Evolutionary conservation across 2,797 vertebrate species (phyloP), one percentile per base, ranked within the genome.

Genomic region (Gephyroberyx darwinii): DNA sequence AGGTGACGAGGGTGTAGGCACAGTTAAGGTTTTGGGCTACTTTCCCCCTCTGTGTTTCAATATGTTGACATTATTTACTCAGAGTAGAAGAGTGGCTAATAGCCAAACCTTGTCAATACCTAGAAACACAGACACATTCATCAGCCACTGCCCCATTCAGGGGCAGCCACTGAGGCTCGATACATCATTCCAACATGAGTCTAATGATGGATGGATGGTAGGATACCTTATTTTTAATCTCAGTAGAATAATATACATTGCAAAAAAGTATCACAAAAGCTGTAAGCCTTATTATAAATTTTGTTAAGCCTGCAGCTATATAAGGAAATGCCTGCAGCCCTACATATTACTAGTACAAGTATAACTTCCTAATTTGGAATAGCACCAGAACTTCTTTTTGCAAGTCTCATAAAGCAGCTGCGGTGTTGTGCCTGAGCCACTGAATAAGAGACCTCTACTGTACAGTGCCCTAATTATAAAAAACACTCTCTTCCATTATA

Each of bases 361-460:
- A 9, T 3, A n/a, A 9, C 41, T 52, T 53, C 37, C 41, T 10
- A 14, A 5, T 45, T 16, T 14, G 43, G 16, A n/a, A 35, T 8
- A 9, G 19, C 4, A 57, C 6, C 8, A n/a, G 35, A 47, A 19
- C 2, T 20, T 16, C 13, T 5, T 16, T 58, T 51, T 22, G 5
- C 39, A 9, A 51, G 26, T 12, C 57, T 64, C 17, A 26, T 26
- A 69, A 69, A 59, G 30, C 48, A 31, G n/a, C 16, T 17, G 22
- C 19, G 4, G 16, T 55, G 6, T 33, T 59, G 8, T 51, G 13
- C 14, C 43, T 16, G 43, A 45, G 16, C 14, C 14, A 16, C 16
- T 45, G 39, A 12, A 41, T 13, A 22, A 55, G 13, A 22, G 9
- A 33, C 17, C 9, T 59, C 53, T 16, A 16, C 0, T 0, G 13